Base-by-base conservation (phyloP, 2,888 invertebrate species). In the Noctua janthe region DNA sequence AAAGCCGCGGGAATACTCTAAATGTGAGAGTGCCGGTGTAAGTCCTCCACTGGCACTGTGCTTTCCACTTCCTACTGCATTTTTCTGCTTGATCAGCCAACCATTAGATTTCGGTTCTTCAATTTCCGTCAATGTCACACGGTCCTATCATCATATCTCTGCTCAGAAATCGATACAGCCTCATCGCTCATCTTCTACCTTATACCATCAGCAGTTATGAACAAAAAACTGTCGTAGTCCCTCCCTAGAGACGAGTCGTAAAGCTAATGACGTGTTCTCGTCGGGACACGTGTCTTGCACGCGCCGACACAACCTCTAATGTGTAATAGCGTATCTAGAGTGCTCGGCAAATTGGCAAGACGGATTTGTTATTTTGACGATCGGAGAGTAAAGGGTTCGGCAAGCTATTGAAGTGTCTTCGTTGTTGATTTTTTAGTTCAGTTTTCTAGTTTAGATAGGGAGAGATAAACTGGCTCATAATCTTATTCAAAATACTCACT, bases 251-350 rank as follows among this genome's bases (percentile, higher is more conserved):
- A 93, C 92, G 90, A 90, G 92, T 93, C 91, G 92, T 88, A 91
- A 82, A 90, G 95, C 96, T 97, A 97, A 97, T 96, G 97, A 96
- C 95, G 93, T 95, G 94, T 94, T 93, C 95, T 94, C 90, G 90
- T 89, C 83, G 79, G 69, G 94, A 91, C 97, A 94, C 97, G 97
- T 94, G 97, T 84, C 94, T 72, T 93, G 80, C 97, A 95, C 96
- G 97, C 94, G 96, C 78, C 94, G 83, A 89, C 91, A 92, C 92
- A 94, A 93, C 94, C 94, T 93, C 92, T 92, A 94, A 93, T 93
- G 91, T 91, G 89, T 88, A 88, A 85, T 88, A 87, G 88, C 82
- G 82, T 76, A 76, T 66, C 71, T 80, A 86, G 88, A 85, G 86
- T 78, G 85, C 87, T 86, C 77, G 62, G 81, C 85, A 89, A 90